Base-by-base conservation (phyloP, 2,888 invertebrate genomes). In the Mythimna albipuncta region DNA sequence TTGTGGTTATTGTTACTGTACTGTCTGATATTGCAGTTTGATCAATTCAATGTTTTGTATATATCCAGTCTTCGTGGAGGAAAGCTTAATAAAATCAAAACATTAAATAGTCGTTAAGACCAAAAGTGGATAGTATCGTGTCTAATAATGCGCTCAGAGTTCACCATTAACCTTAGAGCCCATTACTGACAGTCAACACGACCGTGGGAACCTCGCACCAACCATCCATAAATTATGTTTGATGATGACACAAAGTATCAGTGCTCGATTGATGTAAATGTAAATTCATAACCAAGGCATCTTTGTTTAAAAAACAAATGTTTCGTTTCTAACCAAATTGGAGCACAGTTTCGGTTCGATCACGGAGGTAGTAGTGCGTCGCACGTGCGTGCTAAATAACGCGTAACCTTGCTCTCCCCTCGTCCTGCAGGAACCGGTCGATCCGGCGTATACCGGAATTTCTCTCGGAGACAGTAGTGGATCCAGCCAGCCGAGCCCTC, bases 321-420 rank as follows among this genome's bases (percentile, higher is more conserved):
- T 50, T 26, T 11, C 4, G 6, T 32, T 61, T 21, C 16, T 35
- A 69, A 52, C n/a, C 38, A 67, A 71, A 69, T 72, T 68, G 62
- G 38, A 74, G 50, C 75, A 54, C 64, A 61, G 64, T 69, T 69
- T 67, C 55, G 59, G 71, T 82, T 75, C 63, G 69, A 72, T 79
- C 71, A 58, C 64, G 47, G 52, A 77, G 72, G 75, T 72, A 80
- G 78, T 78, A 83, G 73, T 73, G 84, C 82, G 86, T 80, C 90
- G 87, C 93, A 92, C 91, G 93, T 91, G 92, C 89, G 90, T 90
- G 91, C 89, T 91, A 92, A 92, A 91, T 92, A 92, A 91, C 91
- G 83, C 89, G 87, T 91, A 94, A 92, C 94, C 93, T 94, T 93
- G 94, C 87, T 87, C 91, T 93, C 94, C 94, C 94, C 94, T 93